Percentiles rank a stretch among this genome's conserved stretches.
Evolutionary conservation across 2,113 vertebrate genomes (phyloP).

Genomic region (Siniperca chuatsi): DNA sequence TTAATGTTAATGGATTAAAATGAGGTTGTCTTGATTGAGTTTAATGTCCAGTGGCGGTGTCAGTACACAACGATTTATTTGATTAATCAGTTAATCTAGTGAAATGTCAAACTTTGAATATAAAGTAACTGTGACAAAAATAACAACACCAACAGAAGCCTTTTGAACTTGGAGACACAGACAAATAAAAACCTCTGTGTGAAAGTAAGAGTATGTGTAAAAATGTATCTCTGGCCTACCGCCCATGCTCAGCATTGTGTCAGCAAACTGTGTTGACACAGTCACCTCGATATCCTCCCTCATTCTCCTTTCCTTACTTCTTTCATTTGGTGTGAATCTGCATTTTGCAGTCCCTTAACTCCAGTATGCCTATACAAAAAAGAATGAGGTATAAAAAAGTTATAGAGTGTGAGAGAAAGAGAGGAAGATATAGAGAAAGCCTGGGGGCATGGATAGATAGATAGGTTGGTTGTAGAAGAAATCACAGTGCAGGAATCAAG

Average conservation of each 20-base stretch:
- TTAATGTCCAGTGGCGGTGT: conserved; percentile 66
- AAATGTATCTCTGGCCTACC: conserved; percentile 18
- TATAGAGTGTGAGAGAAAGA: conserved; percentile 11
- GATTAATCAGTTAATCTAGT: conserved; percentile 68
- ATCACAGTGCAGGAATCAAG: conserved; percentile 43
- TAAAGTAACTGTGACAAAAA: conserved; percentile 56
- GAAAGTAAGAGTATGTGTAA: neutral
- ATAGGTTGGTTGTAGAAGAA: conserved; percentile 16
- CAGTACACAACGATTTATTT: conserved; percentile 73
- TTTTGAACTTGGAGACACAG: conserved; percentile 35
- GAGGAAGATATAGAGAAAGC: conserved; percentile 32
- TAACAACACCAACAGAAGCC: conserved; percentile 22
- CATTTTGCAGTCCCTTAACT: conserved; percentile 30
- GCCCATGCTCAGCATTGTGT: conserved; percentile 9
- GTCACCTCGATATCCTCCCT: conserved; percentile 16
- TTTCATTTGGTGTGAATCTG: conserved; percentile 39
- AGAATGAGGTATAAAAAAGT: conserved; percentile 12
- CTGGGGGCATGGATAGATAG: conserved; percentile 23
- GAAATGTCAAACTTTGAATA: conserved; percentile 76
- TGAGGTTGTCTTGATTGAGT: conserved; percentile 59
- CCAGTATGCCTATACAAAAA: conserved; percentile 1
- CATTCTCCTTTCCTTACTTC: neutral
- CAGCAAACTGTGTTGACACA: conserved; percentile 29
- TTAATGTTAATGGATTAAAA: conserved; percentile 69
- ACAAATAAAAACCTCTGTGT: conserved; percentile 42